Conservation (phyloP, 2,888 invertebrate species). For the Aspidiotus destructor region DNA sequence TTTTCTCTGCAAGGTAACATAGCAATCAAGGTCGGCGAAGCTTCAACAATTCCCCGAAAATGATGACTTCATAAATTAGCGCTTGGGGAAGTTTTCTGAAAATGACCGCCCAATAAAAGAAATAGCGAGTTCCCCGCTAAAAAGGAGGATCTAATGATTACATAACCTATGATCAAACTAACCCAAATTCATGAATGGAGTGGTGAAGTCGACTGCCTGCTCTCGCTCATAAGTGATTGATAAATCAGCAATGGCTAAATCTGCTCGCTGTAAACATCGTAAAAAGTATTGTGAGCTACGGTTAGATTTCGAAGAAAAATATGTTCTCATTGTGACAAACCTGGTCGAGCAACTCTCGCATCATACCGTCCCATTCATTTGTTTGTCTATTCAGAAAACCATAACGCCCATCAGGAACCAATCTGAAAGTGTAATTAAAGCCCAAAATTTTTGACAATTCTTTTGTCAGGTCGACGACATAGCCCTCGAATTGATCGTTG, state of each 20-base stretch:
- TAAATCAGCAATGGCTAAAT: conserved; percentile 91
- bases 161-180: conserved; percentile 33
- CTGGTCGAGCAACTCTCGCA: conserved; percentile 74
- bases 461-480: conserved; percentile 85
- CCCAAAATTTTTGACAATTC: conserved; percentile 80
- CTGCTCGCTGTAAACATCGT: conserved; percentile 55
- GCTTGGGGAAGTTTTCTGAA: too few relatives aligned
- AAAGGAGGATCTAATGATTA: too few relatives aligned
- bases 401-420: conserved; percentile 77
- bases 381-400: conserved; percentile 71
- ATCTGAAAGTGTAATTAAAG: conserved; percentile 76
- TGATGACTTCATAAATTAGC: too few relatives aligned
- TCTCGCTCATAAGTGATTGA: conserved; percentile 96
- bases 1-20: too few relatives aligned
- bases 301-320: too few relatives aligned
- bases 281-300: background rate
- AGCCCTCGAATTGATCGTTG: conserved; percentile 89
- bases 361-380: conserved; percentile 88
- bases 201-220: conserved; percentile 90
- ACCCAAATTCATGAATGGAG: conserved; percentile 96
- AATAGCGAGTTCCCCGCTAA: too few relatives aligned
- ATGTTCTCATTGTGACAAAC: conserved; percentile 35
- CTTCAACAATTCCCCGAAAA: too few relatives aligned
- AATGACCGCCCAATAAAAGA: too few relatives aligned
- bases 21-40: too few relatives aligned